Percentiles rank a stretch among this genome's conserved stretches.
Conservation (phyloP, 2,113 vertebrate species). For the Hypanus sabinus region DNA sequence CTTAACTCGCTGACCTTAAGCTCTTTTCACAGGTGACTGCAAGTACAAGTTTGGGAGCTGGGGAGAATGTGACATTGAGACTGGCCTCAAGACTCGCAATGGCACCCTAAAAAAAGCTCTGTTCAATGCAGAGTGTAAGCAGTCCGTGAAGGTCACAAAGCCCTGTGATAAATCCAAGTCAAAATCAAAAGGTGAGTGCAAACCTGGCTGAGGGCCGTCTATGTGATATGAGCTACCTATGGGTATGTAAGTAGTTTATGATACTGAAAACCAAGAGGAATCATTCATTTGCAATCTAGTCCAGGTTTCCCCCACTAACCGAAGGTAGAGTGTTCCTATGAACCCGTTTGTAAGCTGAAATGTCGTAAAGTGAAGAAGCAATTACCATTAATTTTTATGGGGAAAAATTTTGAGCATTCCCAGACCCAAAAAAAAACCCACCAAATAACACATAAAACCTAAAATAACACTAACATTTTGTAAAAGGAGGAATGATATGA, state of each 20-base stretch:
- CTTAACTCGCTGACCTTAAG: neutral
- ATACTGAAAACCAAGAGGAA: neutral
- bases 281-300: too few relatives aligned
- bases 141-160: conserved; percentile 77
- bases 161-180: conserved; percentile 79
- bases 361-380: too few relatives aligned
- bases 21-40: conserved; percentile 71
- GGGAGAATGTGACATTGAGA: conserved; percentile 70
- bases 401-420: too few relatives aligned
- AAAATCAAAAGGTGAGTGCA: conserved; percentile 71
- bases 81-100: conserved; percentile 71
- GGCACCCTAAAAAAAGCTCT: conserved; percentile 82
- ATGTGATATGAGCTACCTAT: neutral
- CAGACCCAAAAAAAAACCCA: too few relatives aligned
- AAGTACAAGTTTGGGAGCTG: conserved; percentile 90
- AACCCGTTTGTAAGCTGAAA: too few relatives aligned
- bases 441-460: too few relatives aligned
- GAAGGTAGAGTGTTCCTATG: too few relatives aligned
- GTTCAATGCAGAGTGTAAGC: conserved; percentile 83
- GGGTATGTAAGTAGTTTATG: neutral
- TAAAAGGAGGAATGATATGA: too few relatives aligned
- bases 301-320: too few relatives aligned
- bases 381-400: too few relatives aligned
- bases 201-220: neutral
- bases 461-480: too few relatives aligned